Conservation (phyloP, 2,113 vertebrate species). For the Oreochromis aureus region DNA sequence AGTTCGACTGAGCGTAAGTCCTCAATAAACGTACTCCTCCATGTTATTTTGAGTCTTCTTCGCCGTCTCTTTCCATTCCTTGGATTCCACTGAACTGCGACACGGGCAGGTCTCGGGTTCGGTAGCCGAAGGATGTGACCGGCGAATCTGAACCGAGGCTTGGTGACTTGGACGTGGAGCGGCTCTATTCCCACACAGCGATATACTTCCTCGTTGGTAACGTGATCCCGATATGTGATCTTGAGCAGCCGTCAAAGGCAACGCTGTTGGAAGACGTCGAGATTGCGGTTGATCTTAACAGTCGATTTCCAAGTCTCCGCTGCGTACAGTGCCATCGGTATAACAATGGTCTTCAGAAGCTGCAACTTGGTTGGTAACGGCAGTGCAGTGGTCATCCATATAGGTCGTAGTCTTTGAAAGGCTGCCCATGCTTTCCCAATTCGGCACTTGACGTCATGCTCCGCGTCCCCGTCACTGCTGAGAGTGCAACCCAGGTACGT, state of each 20-base stretch:
- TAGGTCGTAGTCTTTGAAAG: neutral
- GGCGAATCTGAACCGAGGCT: accelerated
- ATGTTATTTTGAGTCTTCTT: neutral
- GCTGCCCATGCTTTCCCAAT: neutral
- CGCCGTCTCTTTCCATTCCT: accelerated
- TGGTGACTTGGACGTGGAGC: neutral
- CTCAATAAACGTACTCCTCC: neutral
- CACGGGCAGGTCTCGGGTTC: accelerated
- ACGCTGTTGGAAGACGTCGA: neutral
- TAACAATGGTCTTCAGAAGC: neutral
- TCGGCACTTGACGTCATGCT: neutral
- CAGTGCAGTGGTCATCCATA: neutral
- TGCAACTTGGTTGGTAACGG: neutral
- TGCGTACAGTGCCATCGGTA: neutral
- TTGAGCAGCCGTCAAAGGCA: neutral
- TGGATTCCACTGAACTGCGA: neutral
- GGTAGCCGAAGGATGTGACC: too few relatives aligned
- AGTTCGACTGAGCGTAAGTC: accelerated
- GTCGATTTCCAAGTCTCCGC: neutral
- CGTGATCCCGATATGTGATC: neutral
- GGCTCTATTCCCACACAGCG: neutral
- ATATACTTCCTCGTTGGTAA: neutral
- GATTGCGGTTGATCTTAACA: neutral
- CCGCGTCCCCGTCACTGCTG: neutral
- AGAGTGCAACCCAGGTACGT: neutral